Base-by-base conservation (phyloP, 2,797 vertebrate genomes). In the Takifugu ocellatus region DNA sequence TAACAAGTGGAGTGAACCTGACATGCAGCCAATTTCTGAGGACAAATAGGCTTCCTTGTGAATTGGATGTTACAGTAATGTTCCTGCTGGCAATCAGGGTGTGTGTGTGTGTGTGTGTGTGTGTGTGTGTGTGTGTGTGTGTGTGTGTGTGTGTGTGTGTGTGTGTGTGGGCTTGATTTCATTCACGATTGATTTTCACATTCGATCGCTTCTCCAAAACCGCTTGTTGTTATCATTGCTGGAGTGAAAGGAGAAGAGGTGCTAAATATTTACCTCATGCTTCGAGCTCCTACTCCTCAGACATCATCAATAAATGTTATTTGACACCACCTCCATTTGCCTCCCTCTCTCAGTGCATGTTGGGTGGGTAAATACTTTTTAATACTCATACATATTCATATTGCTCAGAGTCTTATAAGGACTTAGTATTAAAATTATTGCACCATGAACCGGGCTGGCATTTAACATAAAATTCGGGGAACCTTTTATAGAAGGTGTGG, bases 1-100 rank as follows among this genome's bases (percentile, higher is more conserved):
- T 26, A 56, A 57, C 31, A 7, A 49, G 42, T 46, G 25, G 44
- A 51, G 31, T 54, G 25, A 66, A 31, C 5, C 60, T 26, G 46
- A 59, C 10, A 43, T n/a, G 15, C 11, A 31, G n/a, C 25, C 36
- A 25, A 36, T 33, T 55, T 63, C 39, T 31, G 25, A 49, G 21
- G n/a, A 48, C 21, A 54, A 56, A 61, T 48, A 2, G 6, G 3
- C 21, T n/a, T 61, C 27, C 45, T 10, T 5, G 15, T 33, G 31
- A 33, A 33, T 33, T 10, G 31, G 31, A 7, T 15, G 25, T 49
- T 25, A 29, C 25, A 4, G 7, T 0, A 31, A 14, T 14, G 48
- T 51, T 39, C 31, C 31, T 10, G 31, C 31, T 33, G 31, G 10
- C 10, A 33, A 33, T 9, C 31, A 33, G 31, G 8, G 31, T 10